Percentiles rank a stretch among this genome's conserved stretches.
phyloP scores from a whole-genome alignment of 23 tunicate species.

The Diplosoma virens region DNA sequence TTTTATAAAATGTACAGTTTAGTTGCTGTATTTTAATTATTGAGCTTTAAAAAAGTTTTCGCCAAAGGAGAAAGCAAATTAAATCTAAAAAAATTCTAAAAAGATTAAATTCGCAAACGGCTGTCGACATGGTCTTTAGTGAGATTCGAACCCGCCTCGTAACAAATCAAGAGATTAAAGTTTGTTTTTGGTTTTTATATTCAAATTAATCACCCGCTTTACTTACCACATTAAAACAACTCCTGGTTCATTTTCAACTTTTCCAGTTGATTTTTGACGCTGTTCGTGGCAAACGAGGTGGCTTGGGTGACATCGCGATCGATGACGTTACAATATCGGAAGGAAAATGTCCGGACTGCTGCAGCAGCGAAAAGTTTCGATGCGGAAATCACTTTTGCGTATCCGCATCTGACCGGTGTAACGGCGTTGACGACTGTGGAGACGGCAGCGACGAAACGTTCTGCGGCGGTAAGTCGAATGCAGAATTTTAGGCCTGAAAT shows the following conservation, averaged over 20 bases:
- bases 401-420: slow-evolving; percentile 28
- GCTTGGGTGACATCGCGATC: slow-evolving; percentile 71
- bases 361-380: slow-evolving; percentile 39
- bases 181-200: no score
- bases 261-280: slow-evolving; percentile 69
- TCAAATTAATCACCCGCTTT: neutral
- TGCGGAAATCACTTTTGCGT: slow-evolving; percentile 81
- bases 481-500: neutral
- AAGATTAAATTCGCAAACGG: no score
- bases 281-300: slow-evolving; percentile 46
- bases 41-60: no score
- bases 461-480: slow-evolving; percentile 24
- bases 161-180: no score
- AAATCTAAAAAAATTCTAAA: no score
- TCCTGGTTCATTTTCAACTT: neutral
- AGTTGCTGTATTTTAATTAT: no score
- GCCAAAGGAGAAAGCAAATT: no score
- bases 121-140: no score
- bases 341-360: slow-evolving; percentile 62
- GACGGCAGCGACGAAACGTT: slow-evolving; percentile 78
- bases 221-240: neutral
- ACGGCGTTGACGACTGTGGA: slow-evolving; percentile 75
- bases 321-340: slow-evolving; percentile 68
- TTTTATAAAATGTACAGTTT: no score
- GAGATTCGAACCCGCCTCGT: no score